Conservation (phyloP, 1,140 invertebrate species). For the Brachionus koreanus region DNA sequence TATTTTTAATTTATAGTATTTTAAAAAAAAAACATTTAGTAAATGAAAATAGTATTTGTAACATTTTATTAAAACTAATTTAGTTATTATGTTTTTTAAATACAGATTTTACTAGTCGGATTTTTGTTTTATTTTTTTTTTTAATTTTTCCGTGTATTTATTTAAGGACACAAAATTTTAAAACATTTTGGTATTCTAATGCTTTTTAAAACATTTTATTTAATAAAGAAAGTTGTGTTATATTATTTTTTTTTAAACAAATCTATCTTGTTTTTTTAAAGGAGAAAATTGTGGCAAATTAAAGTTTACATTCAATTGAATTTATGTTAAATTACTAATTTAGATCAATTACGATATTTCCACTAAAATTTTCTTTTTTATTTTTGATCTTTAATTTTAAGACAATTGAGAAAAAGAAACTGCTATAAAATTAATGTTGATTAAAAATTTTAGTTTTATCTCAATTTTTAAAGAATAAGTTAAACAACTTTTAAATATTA, state of each 20-base stretch:
- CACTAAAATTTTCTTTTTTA: no score
- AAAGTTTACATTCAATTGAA: no score
- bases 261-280: neutral
- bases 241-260: neutral
- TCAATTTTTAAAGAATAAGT: no score
- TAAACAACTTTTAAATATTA: no score
- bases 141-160: conserved; percentile 9
- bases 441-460: no score
- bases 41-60: conserved; percentile 35
- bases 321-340: no score
- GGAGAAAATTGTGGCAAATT: neutral
- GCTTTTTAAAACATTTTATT: neutral
- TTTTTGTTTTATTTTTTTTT: neutral
- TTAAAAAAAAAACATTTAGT: conserved; percentile 14
- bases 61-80: conserved; percentile 6
- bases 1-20: neutral
- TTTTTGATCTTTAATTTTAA: no score
- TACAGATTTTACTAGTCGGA: conserved; percentile 20
- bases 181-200: no score
- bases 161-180: neutral
- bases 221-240: conserved; percentile 11
- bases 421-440: no score
- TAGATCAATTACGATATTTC: no score
- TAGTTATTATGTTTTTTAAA: neutral
- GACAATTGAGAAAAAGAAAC: no score